A percentile compares a stretch with the other conserved stretches of the same genome.
Conservation (phyloP, 2,113 vertebrate species). For the Mus musculus region DNA sequence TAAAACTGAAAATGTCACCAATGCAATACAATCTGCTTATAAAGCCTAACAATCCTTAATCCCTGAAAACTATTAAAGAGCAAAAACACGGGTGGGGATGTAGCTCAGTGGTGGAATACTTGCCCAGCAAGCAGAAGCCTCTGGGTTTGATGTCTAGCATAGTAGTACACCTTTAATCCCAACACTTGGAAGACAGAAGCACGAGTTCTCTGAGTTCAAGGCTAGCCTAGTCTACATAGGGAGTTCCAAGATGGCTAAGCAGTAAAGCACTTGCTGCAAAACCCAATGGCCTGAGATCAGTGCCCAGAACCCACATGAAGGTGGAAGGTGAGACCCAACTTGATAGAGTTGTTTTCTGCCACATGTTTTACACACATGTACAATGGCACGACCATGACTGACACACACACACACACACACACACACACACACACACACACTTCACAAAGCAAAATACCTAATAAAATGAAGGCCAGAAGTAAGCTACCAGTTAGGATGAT, state of each 20-base stretch:
- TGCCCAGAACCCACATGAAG: neutral
- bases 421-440: neutral
- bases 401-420: neutral
- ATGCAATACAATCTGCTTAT: neutral
- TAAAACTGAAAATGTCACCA: neutral
- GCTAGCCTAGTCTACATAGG: neutral
- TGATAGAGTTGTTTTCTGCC: neutral
- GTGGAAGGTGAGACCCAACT: neutral
- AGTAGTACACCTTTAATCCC: neutral
- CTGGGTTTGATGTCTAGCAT: neutral
- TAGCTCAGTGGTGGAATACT: neutral
- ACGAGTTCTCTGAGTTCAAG: neutral
- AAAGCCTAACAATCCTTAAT: constrained; percentile 10
- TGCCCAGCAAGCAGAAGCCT: neutral
- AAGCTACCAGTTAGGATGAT: neutral
- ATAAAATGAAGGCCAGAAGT: neutral
- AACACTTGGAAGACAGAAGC: neutral
- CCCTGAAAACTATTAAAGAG: constrained; percentile 18
- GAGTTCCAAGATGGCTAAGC: neutral
- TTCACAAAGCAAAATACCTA: neutral
- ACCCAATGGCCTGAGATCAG: neutral
- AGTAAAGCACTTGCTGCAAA: neutral
- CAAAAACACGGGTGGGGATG: neutral
- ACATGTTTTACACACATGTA: neutral
- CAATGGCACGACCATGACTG: too few relatives aligned